Evolutionary conservation across 2,888 invertebrate species (phyloP), one percentile per base, ranked within the genome.

Genomic region (Cremastinae sp.): DNA sequence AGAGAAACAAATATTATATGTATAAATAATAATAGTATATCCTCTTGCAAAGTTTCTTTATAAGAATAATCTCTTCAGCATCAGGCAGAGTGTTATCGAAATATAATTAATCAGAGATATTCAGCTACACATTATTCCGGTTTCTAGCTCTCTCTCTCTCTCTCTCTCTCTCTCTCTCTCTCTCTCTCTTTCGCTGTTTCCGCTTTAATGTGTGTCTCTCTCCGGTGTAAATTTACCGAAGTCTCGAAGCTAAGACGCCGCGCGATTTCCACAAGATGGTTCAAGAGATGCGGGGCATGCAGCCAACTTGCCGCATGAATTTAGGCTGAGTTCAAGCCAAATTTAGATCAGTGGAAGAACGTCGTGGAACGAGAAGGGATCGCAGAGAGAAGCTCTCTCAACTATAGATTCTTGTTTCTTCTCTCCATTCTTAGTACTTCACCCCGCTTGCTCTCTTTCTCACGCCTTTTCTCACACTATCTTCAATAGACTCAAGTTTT

Each of bases 331-430:
- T 78, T 74, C 79, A 65, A 58, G 83, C 83, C 84, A 86, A 85
- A 86, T 86, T 87, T 86, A 86, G 86, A 86, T 86, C 86, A 85
- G 86, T 87, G 64, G 73, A 65, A 74, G 65, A 77, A 74, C 80
- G 79, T 79, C 74, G 79, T 75, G 62, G 77, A 73, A 73, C 75
- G 64, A 59, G 72, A 75, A 72, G 74, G 68, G 77, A 43, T 56
- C 65, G 49, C 54, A 28, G 54, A 56, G 28, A 28, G 72, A 74
- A 70, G 77, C 70, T 77, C 58, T 72, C 64, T 18, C 36, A 20
- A 1, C 36, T 36, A 20, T 70, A 54, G 54, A 41, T 61, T 61
- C 73, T 66, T 38, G 69, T 69, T 43, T 43, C n/a, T n/a, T n/a
- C 61, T 53, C 53, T 54, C 49, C 41, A 38, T 47, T 43, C 16